Conservation (phyloP, 2,113 vertebrate genomes). For the Orthonyx spaldingii region DNA sequence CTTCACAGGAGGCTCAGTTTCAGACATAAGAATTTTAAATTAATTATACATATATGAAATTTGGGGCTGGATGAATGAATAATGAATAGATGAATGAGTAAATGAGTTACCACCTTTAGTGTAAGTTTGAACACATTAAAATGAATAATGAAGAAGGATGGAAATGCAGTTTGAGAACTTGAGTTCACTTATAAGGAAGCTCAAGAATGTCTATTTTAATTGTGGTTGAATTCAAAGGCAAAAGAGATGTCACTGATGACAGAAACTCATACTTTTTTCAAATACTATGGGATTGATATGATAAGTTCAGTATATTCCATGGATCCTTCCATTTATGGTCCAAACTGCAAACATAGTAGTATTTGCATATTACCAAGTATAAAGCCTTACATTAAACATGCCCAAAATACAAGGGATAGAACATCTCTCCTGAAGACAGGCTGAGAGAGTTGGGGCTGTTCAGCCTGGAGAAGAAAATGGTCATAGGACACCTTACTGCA, state of each 20-base stretch:
- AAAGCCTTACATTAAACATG: not conserved
- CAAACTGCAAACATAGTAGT: not conserved
- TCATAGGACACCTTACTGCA: not conserved
- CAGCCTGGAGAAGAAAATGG: not conserved
- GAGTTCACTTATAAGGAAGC: not conserved
- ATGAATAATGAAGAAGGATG: not conserved
- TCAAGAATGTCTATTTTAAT: not conserved
- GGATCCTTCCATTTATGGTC: not conserved
- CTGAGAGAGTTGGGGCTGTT: not conserved
- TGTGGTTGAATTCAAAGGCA: not conserved
- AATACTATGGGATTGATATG: not conserved
- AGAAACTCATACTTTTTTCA: not conserved
- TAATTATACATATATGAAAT: not conserved
- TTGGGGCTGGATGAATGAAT: not conserved
- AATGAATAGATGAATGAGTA: not conserved
- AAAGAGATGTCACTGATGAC: not conserved
- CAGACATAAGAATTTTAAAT: not conserved
- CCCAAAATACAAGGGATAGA: not conserved
- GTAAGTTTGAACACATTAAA: not conserved
- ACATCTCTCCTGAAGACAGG: not conserved
- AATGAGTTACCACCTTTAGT: not conserved
- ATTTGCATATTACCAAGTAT: not conserved
- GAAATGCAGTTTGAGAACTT: not conserved
- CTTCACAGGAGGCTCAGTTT: not conserved
- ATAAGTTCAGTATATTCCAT: not conserved